Percentiles rank a stretch among this genome's conserved stretches.
phyloP scores from a whole-genome alignment of 2,888 invertebrate genomes.

The Osmoderma eremita region DNA sequence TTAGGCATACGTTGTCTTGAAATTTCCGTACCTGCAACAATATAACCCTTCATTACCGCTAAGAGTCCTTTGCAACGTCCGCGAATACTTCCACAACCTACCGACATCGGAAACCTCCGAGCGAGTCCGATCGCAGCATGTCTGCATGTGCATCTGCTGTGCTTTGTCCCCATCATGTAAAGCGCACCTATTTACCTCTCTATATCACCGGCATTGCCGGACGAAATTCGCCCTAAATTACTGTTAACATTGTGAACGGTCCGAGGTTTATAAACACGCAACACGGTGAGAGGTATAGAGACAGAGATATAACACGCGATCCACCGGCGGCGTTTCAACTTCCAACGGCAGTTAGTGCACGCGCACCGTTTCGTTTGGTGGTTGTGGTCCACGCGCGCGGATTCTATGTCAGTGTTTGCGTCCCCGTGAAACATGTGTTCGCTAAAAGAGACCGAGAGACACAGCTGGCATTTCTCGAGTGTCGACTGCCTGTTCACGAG shows the following conservation, averaged over 20 bases:
- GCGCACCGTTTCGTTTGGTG: slow-evolving; percentile 25
- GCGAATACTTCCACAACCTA: slow-evolving; percentile 23
- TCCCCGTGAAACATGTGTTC: slow-evolving; percentile 49
- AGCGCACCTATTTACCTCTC: slow-evolving; percentile 40
- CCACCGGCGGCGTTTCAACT: no score
- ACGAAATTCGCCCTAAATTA: slow-evolving; percentile 47
- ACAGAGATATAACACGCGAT: no score
- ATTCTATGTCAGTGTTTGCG: slow-evolving; percentile 28
- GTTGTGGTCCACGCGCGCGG: slow-evolving; percentile 38
- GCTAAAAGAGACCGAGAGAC: slow-evolving; percentile 49
- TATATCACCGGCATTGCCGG: slow-evolving; percentile 38
- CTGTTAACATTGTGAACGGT: slow-evolving; percentile 43
- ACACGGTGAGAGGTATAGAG: neutral
- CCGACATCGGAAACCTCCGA: slow-evolving; percentile 40
- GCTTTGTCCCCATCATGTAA: slow-evolving; percentile 22
- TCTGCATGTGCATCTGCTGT: slow-evolving; percentile 25
- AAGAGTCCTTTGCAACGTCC: neutral
- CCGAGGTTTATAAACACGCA: slow-evolving; percentile 43
- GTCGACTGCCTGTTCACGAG: slow-evolving; percentile 53
- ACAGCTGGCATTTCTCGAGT: slow-evolving; percentile 55
- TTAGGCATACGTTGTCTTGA: no score
- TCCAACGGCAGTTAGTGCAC: slow-evolving; percentile 14
- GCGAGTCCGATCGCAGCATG: slow-evolving; percentile 20
- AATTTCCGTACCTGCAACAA: no score
- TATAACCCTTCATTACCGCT: no score